Conservation (phyloP, 2,113 vertebrate species). For the Phycodurus eques region DNA sequence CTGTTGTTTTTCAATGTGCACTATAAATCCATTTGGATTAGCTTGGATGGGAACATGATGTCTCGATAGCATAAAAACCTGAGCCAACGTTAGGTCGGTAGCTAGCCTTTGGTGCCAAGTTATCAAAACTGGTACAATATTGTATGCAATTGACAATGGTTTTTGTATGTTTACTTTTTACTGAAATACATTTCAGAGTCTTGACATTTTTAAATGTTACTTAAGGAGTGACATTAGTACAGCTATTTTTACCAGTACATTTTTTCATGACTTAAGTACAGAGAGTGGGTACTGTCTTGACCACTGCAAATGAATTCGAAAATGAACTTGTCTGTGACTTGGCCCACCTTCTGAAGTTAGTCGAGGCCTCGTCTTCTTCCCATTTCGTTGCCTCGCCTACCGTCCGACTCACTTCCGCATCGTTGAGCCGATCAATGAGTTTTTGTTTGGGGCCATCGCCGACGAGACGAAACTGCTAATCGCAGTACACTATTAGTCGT, state of each 20-base stretch:
- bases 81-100: neutral
- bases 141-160: too few relatives aligned
- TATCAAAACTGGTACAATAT: too few relatives aligned
- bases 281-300: neutral
- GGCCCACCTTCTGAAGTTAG: conserved; percentile 17
- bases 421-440: conserved; percentile 34
- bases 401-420: conserved; percentile 7
- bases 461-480: neutral
- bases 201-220: neutral
- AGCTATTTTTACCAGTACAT: neutral
- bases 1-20: neutral
- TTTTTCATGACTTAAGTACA: neutral
- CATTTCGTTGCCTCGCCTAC: conserved; percentile 26
- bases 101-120: too few relatives aligned
- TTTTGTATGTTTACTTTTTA: too few relatives aligned
- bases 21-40: neutral
- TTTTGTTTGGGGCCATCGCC: conserved; percentile 30
- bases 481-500: neutral
- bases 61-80: neutral
- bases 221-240: neutral
- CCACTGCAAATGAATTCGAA: neutral
- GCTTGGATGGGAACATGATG: neutral
- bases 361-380: conserved; percentile 17
- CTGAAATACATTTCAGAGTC: too few relatives aligned
- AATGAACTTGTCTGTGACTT: neutral